Conservation (phyloP, 2,113 vertebrate genomes). For the Phylloscopus trochilus region DNA sequence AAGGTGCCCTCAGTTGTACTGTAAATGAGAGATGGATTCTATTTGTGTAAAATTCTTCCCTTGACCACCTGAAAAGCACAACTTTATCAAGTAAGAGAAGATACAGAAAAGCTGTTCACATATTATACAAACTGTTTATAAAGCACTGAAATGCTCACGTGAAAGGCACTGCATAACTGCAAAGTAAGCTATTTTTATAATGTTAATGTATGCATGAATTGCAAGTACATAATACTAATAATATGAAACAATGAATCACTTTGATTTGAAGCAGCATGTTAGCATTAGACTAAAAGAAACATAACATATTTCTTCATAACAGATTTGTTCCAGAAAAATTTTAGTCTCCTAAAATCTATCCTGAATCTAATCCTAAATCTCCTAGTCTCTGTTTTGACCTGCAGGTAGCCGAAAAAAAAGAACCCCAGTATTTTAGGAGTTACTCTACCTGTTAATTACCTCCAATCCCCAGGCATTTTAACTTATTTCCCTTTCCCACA, state of each 20-base stretch:
- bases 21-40: background rate
- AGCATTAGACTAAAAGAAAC: background rate
- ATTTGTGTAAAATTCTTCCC: background rate
- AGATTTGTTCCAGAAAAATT: background rate
- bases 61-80: background rate
- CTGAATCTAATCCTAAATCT: background rate
- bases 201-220: background rate
- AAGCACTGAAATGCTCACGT: constrained; percentile 11
- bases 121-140: background rate
- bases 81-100: background rate
- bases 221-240: background rate
- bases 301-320: background rate
- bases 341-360: background rate
- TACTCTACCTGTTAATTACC: background rate
- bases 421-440: background rate
- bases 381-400: constrained; percentile 32
- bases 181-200: constrained; percentile 24
- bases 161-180: constrained; percentile 5
- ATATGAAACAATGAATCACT: background rate
- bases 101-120: background rate
- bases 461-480: background rate
- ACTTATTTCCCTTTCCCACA: background rate
- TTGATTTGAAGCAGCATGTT: constrained; percentile 24
- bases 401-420: background rate
- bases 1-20: background rate